These are phyloP conservation scores for Dromococcyx pavoninus DNA, from an alignment of 2,797 vertebrate genomes.

Conservation along the genomic window DNA sequence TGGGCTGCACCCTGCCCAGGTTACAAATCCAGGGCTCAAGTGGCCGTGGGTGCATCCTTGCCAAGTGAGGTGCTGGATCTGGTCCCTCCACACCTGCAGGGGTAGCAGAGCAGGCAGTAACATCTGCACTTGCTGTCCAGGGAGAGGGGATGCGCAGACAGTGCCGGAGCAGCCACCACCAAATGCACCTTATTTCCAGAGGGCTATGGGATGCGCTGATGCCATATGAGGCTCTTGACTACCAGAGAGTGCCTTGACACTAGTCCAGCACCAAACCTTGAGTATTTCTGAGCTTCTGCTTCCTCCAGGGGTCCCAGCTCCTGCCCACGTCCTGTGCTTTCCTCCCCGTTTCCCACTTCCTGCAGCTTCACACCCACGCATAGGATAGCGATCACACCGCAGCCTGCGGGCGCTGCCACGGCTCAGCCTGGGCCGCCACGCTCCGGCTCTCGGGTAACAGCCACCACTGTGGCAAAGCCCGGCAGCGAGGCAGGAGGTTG, in stretches of 20 bases:
- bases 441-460: neutral
- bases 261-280: neutral
- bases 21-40: neutral
- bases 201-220: neutral
- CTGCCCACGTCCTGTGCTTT: neutral
- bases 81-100: neutral
- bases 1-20: rapidly evolving
- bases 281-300: neutral
- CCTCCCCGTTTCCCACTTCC: neutral
- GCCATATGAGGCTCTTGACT: neutral
- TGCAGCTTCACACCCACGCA: neutral
- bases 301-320: neutral
- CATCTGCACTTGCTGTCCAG: rapidly evolving
- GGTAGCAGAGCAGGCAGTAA: neutral
- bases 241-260: neutral
- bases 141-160: rapidly evolving
- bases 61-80: neutral
- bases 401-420: neutral
- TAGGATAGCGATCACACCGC: neutral
- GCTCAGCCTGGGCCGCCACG: neutral
- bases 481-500: no score
- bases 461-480: neutral
- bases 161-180: neutral
- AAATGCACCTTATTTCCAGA: neutral
- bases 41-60: rapidly evolving